phyloP scores from a whole-genome alignment of 2,888 invertebrate genomes.

The Chrysodeixis includens region DNA sequence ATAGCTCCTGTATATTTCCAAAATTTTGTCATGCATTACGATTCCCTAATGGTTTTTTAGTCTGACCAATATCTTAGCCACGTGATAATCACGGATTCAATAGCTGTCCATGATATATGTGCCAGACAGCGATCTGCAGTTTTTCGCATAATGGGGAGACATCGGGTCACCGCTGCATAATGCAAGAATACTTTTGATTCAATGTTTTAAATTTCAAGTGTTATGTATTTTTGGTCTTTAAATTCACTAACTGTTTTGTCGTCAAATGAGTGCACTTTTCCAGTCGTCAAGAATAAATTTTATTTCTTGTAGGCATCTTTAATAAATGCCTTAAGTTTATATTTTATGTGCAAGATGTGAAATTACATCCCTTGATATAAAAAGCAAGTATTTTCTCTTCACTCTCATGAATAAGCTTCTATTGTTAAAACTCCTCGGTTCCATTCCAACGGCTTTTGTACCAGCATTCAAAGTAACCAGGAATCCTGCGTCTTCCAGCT shows the following conservation, averaged over 20 bases:
- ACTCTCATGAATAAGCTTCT: neutral
- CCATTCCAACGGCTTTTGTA: neutral
- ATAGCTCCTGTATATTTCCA: neutral
- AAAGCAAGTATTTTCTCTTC: neutral
- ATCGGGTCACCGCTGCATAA: constrained; percentile 76
- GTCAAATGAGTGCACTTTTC: neutral
- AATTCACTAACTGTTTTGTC: neutral
- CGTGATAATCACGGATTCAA: constrained; percentile 55
- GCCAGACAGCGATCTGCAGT: constrained; percentile 68
- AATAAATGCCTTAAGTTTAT: neutral
- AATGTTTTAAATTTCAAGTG: constrained; percentile 43
- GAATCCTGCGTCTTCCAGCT: neutral
- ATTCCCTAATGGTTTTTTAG: constrained; percentile 11
- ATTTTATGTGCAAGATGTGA: neutral
- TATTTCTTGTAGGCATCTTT: no score
- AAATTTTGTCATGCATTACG: neutral
- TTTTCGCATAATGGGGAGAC: constrained; percentile 64
- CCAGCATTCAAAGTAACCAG: neutral
- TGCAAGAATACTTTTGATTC: constrained; percentile 58
- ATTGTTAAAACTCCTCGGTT: neutral
- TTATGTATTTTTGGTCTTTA: constrained; percentile 9
- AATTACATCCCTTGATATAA: neutral
- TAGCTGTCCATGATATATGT: constrained; percentile 59
- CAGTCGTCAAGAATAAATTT: neutral
- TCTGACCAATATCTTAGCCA: constrained; percentile 21